Percentiles rank a stretch among this genome's conserved stretches.
Conservation (phyloP, 2,113 vertebrate genomes). For the Scalopus aquaticus region DNA sequence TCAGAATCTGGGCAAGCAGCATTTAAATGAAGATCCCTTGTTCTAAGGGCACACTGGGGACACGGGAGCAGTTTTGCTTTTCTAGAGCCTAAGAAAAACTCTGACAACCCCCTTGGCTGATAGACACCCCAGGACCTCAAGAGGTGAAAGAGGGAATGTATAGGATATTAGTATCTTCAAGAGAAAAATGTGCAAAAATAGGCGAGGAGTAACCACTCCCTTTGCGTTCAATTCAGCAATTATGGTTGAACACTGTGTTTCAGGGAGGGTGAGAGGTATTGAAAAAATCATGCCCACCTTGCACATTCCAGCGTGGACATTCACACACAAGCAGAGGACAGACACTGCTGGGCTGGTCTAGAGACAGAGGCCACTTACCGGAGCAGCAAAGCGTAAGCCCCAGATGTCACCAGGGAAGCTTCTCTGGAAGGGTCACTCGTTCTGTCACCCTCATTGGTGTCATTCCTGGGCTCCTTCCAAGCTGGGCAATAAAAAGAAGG, state of each 20-base stretch:
- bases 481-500: neutral
- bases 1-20: neutral
- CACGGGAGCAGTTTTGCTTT: neutral
- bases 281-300: neutral
- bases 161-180: neutral
- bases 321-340: neutral
- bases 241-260: neutral
- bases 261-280: neutral
- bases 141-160: neutral
- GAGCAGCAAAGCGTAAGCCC: neutral
- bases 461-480: neutral
- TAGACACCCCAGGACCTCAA: neutral
- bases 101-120: neutral
- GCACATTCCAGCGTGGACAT: rapidly evolving
- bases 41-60: neutral
- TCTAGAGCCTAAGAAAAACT: neutral
- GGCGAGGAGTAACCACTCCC: neutral
- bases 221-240: neutral
- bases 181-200: neutral
- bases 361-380: neutral
- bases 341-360: neutral
- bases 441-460: too few species aligned
- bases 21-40: neutral
- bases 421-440: too few species aligned
- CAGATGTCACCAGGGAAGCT: neutral